These are phyloP conservation scores for Yponomeuta cagnagella DNA, from an alignment of 2,888 invertebrate species.

Conservation along the genomic window DNA sequence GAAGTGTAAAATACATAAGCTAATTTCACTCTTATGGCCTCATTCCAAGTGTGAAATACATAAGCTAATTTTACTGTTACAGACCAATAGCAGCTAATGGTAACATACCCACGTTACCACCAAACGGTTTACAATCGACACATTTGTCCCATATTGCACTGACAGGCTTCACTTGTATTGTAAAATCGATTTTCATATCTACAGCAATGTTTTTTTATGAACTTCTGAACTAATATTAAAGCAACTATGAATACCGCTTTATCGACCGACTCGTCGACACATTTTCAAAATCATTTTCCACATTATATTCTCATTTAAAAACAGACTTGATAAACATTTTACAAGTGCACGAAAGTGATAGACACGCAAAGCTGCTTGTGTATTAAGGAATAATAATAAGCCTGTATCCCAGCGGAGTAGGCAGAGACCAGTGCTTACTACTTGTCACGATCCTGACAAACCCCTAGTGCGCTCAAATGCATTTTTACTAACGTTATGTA, in stretches of 20 bases:
- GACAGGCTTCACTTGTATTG: neutral
- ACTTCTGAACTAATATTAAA: neutral
- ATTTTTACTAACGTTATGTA: too few species aligned
- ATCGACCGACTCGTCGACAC: neutral
- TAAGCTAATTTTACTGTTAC: constrained; percentile 35
- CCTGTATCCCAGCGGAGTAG: too few species aligned
- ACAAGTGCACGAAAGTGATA: too few species aligned
- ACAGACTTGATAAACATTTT: too few species aligned
- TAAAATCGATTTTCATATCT: constrained; percentile 1
- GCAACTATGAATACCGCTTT: neutral
- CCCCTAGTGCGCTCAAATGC: too few species aligned
- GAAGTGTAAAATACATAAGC: constrained; percentile 35
- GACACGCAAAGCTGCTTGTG: too few species aligned
- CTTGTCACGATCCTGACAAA: too few species aligned
- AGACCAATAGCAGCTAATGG: constrained; percentile 25
- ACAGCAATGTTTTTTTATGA: neutral
- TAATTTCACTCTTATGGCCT: constrained; percentile 20
- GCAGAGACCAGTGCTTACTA: too few species aligned
- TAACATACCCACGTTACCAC: neutral
- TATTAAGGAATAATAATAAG: too few species aligned
- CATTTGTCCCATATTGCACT: neutral
- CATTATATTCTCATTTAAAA: too few species aligned
- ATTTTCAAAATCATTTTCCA: neutral
- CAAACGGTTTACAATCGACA: constrained; percentile 18
- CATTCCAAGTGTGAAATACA: constrained; percentile 30